Evolutionary conservation across 1,140 invertebrate genomes (phyloP), one percentile per base, ranked within the genome.

Genomic region (Caenorhabditis latens): DNA sequence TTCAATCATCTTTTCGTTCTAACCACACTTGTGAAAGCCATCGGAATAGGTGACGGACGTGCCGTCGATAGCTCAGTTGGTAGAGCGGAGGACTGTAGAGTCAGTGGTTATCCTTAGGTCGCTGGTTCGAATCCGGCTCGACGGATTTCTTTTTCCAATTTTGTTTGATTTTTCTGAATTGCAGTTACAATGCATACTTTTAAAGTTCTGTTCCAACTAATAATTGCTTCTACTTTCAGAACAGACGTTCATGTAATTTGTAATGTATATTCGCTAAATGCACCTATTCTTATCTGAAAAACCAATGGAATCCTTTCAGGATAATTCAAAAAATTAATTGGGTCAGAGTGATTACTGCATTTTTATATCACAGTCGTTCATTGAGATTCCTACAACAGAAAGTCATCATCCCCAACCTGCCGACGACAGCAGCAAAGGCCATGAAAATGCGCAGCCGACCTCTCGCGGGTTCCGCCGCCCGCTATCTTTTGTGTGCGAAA

Each of bases 121-220:
- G 86, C 89, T 90, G 89, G 89, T 90, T 90, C 89, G 89, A 90
- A 90, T 90, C 89, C 89, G 89, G 89, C 84, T 90, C 89, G 89
- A 85, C 82, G 88, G 88, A 89, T 42, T 88, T 83, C 16, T 85
- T 67, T 85, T 85, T 50, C 21, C 14, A 19, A 16, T 67, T 67
- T 46, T 8, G 16, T 32, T 11, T n/a, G n/a, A n/a, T n/a, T n/a
- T n/a, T n/a, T n/a, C n/a, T n/a, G n/a, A n/a, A n/a, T n/a, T n/a
- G n/a, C n/a, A n/a, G n/a, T n/a, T n/a, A n/a, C n/a, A n/a, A n/a
- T n/a, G n/a, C n/a, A n/a, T n/a, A n/a, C n/a, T n/a, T n/a, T n/a
- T n/a, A n/a, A n/a, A n/a, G n/a, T n/a, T n/a, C n/a, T n/a, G n/a
- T n/a, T n/a, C n/a, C n/a, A n/a, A n/a, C n/a, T n/a, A n/a, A n/a